Evolutionary conservation across 1,140 invertebrate genomes (phyloP).

Genomic region (Mizuhopecten yessoensis): DNA sequence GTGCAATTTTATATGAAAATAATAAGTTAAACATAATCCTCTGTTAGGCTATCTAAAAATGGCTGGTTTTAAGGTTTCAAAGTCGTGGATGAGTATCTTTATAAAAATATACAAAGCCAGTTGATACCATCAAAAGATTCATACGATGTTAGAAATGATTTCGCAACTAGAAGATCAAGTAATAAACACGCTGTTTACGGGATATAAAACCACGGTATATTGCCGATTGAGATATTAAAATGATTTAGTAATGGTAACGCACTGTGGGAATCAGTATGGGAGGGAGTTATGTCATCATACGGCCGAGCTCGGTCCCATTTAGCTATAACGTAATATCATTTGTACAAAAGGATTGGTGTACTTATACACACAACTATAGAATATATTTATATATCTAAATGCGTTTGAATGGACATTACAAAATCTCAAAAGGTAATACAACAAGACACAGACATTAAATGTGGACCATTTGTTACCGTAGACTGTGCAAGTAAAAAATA

Average conservation of each 20-base stretch:
- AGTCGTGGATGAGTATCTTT: neutral
- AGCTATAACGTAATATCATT: neutral
- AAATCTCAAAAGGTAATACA: neutral
- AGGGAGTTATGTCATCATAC: neutral
- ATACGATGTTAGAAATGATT: neutral
- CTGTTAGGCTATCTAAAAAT: neutral
- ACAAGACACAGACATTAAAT: neutral
- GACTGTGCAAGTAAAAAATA: neutral
- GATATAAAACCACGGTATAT: conserved; percentile 9
- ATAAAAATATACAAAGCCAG: neutral
- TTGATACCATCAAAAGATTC: neutral
- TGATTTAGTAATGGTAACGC: conserved; percentile 3
- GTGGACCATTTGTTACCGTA: neutral
- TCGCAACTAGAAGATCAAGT: neutral
- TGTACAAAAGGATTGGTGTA: neutral
- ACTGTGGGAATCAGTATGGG: neutral
- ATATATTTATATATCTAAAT: conserved; percentile 28
- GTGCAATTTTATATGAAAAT: too few species aligned
- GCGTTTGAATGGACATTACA: neutral
- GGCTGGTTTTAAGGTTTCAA: conserved; percentile 31
- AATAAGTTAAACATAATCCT: neutral
- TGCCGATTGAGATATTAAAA: conserved; percentile 3
- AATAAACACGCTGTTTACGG: neutral
- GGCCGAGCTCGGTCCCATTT: neutral
- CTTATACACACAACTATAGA: neutral